Conservation (phyloP, 2,113 vertebrate species). For the Ranitomeya variabilis region DNA sequence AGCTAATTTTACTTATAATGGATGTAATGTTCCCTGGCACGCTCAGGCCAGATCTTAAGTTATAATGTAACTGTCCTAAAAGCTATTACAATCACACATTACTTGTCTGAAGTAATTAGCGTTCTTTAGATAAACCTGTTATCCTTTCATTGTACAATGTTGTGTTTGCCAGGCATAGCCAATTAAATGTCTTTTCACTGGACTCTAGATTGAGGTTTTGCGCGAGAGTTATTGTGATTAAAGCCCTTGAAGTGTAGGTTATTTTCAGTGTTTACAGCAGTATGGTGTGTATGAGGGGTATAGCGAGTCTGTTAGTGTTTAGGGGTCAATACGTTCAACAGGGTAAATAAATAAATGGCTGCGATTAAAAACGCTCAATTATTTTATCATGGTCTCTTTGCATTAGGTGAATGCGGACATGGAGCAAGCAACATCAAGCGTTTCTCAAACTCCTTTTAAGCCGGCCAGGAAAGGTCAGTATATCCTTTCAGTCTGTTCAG, state of each 20-base stretch:
- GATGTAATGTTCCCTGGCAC: slow-evolving; percentile 21
- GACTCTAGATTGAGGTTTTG: slow-evolving; percentile 11
- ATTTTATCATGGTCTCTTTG: slow-evolving; percentile 17
- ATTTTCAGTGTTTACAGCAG: neutral
- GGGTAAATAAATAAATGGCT: neutral
- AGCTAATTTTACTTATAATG: slow-evolving; percentile 30
- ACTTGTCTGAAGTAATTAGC: slow-evolving; percentile 53
- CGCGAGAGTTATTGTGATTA: neutral
- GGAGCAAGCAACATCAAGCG: slow-evolving; percentile 72
- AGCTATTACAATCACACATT: slow-evolving; percentile 40
- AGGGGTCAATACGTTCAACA: neutral
- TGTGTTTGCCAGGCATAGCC: neutral
- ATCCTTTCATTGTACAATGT: slow-evolving; percentile 5
- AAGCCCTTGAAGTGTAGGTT: neutral
- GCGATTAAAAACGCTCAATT: neutral
- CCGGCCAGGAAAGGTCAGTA: slow-evolving; percentile 67
- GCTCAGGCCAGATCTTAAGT: slow-evolving; percentile 35
- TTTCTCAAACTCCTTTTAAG: slow-evolving; percentile 69
- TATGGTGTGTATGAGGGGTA: neutral
- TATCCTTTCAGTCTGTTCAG: neutral
- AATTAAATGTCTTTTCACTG: slow-evolving; percentile 28
- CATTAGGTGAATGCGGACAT: slow-evolving; percentile 71
- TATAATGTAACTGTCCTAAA: slow-evolving; percentile 31
- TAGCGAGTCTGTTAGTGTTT: neutral
- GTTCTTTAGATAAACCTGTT: slow-evolving; percentile 32